Base-by-base conservation (phyloP, 2,888 invertebrate genomes). In the Glaucopsyche alexis region DNA sequence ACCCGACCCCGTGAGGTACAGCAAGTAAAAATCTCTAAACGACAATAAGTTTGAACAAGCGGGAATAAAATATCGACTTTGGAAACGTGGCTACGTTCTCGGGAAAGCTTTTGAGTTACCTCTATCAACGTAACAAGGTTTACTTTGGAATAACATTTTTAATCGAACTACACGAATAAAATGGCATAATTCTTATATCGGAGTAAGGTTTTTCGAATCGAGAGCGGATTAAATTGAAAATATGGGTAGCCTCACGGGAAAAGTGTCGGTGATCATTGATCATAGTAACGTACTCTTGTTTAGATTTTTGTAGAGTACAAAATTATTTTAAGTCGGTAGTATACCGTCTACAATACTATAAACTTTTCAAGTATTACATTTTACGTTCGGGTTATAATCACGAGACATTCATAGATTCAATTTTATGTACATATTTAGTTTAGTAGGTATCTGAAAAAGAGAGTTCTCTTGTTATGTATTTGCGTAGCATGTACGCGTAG, bases 31-130 rank as follows among this genome's bases (percentile, higher is more conserved):
- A 86, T 85, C 83, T 86, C 79, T 77, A 78, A 81, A 81, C 82
- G 78, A 84, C 85, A 89, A 90, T 88, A 83, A 85, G 85, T 83
- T 88, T 87, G 89, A 89, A 89, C 88, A 87, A 89, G 87, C 86
- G 85, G 77, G 86, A 86, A 88, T 88, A 89, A 88, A 89, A 90
- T 90, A 90, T 90, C 86, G 87, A 86, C 84, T 87, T 85, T 82
- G 82, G 74, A 74, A 74, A 87, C 83, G 83, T 50, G 75, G 45
- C 74, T 79, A 47, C 50, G 71, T 29, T 75, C 75, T 74, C 74
- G 16, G 73, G 75, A 80, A 78, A 69, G 78, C 74, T 45, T 74
- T 38, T 45, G 70, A 72, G 42, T 45, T 72, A 72, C 72, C 13
- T 75, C 74, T 69, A 40, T 38, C 8, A 16, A 65, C 42, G 29